Conservation (phyloP, 2,797 vertebrate genomes). For the Eulemur rubriventer region DNA sequence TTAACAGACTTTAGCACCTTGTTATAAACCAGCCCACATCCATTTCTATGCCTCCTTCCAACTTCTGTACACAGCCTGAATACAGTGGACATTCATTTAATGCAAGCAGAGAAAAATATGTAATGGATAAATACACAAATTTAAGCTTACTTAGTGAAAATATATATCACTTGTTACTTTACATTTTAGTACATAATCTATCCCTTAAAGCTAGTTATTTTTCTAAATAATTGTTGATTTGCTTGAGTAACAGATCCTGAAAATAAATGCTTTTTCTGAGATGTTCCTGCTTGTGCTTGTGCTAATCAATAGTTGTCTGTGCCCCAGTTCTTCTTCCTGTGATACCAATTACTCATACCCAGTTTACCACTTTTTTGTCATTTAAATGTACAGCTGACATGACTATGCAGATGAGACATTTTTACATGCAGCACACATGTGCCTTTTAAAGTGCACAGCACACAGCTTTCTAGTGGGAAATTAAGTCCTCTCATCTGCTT, state of each 20-base stretch:
- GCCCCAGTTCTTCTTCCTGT: not conserved
- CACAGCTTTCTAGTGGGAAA: not conserved
- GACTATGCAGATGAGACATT: not conserved
- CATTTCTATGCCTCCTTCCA: not conserved
- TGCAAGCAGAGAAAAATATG: not conserved
- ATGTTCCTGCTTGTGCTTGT: not conserved
- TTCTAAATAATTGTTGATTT: not conserved
- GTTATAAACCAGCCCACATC: not conserved
- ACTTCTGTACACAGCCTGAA: not conserved
- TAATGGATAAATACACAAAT: not conserved
- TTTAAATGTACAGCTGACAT: not conserved
- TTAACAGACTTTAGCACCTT: not conserved
- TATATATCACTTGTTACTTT: slow-evolving; percentile 7
- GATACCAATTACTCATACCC: not conserved
- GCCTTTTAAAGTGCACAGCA: not conserved
- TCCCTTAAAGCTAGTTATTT: not conserved
- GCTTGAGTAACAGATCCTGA: not conserved
- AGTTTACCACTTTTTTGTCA: not conserved
- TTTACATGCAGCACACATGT: not conserved
- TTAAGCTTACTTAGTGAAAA: not conserved
- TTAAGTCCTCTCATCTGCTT: not conserved
- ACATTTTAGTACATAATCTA: not conserved
- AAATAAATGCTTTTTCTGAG: not conserved
- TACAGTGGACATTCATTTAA: not conserved
- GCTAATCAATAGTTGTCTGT: not conserved